Conservation (phyloP, 64 coral and sea anemone species). For the Pocillopora verrucosa region DNA sequence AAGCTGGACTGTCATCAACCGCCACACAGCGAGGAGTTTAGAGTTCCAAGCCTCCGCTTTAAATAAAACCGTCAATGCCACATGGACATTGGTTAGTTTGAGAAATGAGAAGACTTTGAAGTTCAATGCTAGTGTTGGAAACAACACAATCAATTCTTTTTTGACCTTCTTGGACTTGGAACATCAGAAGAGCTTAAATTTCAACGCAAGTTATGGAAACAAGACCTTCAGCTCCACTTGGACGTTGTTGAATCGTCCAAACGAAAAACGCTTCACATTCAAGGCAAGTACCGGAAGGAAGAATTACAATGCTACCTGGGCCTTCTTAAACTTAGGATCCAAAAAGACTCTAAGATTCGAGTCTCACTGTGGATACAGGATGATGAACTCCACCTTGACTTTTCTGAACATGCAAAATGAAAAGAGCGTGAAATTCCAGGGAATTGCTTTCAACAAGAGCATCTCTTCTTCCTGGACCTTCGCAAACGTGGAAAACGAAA, state of each 20-base stretch:
- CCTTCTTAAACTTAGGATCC: conserved; percentile 24
- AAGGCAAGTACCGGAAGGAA: conserved; percentile 56
- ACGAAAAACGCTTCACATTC: conserved; percentile 71
- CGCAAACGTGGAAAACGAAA: conserved; percentile 35
- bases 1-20: not conserved
- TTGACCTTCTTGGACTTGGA: conserved; percentile 57
- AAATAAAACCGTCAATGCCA: conserved; percentile 11
- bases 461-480: conserved; percentile 43
- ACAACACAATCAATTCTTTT: conserved; percentile 53
- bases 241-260: conserved; percentile 64
- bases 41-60: conserved; percentile 33
- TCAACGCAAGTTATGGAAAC: conserved; percentile 63
- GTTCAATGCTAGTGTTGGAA: conserved; percentile 48
- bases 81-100: conserved; percentile 28
- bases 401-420: conserved; percentile 69
- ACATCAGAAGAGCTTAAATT: conserved; percentile 54
- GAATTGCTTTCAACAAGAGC: conserved; percentile 65
- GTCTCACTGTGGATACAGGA: conserved; percentile 53
- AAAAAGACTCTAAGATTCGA: conserved; percentile 69
- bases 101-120: conserved; percentile 25
- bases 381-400: conserved; percentile 56
- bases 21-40: conserved; percentile 25
- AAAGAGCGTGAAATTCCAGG: conserved; percentile 73
- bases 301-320: conserved; percentile 62
- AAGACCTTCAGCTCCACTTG: conserved; percentile 62